phyloP scores from a whole-genome alignment of 2,113 vertebrate species.

The Etheostoma cragini region DNA sequence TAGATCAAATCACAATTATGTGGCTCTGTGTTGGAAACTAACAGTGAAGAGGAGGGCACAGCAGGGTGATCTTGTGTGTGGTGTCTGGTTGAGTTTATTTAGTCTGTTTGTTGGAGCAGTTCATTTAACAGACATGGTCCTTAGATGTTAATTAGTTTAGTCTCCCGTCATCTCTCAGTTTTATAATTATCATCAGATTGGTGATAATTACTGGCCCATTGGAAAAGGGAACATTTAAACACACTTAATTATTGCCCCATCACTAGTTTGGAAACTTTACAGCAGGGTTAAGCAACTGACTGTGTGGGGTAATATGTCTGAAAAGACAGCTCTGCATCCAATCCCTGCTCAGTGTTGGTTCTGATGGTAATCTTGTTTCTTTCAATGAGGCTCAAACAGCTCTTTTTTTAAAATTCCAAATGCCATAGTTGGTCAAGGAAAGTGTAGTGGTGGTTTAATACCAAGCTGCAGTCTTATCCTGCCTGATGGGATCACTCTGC shows the following conservation, averaged over 20 bases:
- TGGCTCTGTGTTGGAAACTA: background rate
- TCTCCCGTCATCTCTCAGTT: conserved; percentile 72
- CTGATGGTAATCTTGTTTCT: conserved; percentile 8
- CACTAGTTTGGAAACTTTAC: conserved; percentile 22
- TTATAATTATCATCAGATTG: conserved; percentile 80
- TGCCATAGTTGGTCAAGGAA: conserved; percentile 7
- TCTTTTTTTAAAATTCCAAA: conserved; percentile 17
- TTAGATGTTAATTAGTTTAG: conserved; percentile 73
- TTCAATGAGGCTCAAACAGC: background rate
- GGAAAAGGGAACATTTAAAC: conserved; percentile 42
- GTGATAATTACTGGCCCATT: conserved; percentile 30
- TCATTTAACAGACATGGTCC: conserved; percentile 75
- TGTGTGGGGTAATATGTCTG: conserved; percentile 10
- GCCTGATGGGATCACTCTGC: background rate
- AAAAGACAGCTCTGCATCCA: conserved; percentile 3
- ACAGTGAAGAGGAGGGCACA: conserved; percentile 15
- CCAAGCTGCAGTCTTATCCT: background rate
- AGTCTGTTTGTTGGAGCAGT: conserved; percentile 68
- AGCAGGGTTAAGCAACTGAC: conserved; percentile 23
- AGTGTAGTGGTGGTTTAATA: conserved; percentile 22
- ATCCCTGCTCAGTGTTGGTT: background rate
- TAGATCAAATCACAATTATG: conserved; percentile 23
- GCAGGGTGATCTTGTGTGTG: conserved; percentile 27
- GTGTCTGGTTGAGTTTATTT: conserved; percentile 41
- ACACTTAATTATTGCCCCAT: conserved; percentile 20